Conservation (phyloP, 2,113 vertebrate genomes). For the Maylandia zebra region DNA sequence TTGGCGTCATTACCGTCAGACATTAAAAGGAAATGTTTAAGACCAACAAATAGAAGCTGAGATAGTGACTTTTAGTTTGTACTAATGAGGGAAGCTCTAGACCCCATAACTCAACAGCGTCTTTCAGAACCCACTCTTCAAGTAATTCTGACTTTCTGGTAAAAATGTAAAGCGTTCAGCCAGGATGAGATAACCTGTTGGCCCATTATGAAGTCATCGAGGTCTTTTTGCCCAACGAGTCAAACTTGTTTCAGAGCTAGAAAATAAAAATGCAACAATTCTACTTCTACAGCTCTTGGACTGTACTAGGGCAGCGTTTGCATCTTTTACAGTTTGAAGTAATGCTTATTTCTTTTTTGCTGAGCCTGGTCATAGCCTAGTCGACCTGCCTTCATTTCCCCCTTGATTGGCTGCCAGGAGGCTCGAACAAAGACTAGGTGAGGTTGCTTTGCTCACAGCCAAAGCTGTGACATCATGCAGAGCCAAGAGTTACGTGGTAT, state of each 20-base stretch:
- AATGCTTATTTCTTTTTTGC: accelerated
- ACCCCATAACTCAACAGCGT: background rate
- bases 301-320: background rate
- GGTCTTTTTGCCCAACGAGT: background rate
- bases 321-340: background rate
- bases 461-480: background rate
- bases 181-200: background rate
- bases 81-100: background rate
- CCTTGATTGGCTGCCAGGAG: background rate
- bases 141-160: background rate
- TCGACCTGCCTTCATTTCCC: background rate
- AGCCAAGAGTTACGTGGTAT: background rate
- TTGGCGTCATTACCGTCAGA: background rate
- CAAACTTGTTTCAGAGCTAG: background rate
- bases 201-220: background rate
- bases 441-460: background rate
- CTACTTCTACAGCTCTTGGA: background rate
- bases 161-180: background rate
- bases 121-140: background rate
- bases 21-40: background rate
- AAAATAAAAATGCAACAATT: background rate
- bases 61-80: background rate
- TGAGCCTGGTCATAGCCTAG: background rate
- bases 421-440: background rate
- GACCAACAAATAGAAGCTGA: background rate